Evolutionary conservation across 2,113 vertebrate species (phyloP).

Genomic region (Apus apus): DNA sequence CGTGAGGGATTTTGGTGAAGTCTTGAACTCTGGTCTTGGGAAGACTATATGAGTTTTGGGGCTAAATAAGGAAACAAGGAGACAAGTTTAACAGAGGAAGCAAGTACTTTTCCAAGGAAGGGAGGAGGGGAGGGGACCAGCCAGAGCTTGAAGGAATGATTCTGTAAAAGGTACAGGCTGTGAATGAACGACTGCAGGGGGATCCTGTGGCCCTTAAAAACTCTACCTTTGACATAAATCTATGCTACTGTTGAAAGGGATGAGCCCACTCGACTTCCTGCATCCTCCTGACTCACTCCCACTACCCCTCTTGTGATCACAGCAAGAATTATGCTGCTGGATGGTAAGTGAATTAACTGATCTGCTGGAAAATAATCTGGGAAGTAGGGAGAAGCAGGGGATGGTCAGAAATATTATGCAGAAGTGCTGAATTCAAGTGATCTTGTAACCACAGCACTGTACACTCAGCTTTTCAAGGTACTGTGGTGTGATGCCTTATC

Average conservation of each 20-base stretch:
- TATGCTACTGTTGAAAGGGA: neutral
- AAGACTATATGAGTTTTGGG: neutral
- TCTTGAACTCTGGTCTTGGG: neutral
- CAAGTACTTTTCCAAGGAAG: neutral
- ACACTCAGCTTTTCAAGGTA: neutral
- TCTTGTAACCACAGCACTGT: neutral
- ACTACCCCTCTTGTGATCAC: neutral
- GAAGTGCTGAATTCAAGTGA: neutral
- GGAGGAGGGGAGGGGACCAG: neutral
- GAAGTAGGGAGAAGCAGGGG: neutral
- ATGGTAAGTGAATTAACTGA: neutral
- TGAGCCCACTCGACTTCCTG: neutral
- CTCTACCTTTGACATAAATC: neutral
- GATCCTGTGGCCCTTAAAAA: neutral
- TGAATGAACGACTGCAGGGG: neutral
- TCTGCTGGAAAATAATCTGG: neutral
- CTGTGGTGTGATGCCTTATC: neutral
- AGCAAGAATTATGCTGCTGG: neutral
- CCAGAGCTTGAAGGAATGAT: neutral
- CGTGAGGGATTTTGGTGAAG: neutral
- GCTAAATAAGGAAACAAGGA: neutral
- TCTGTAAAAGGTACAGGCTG: neutral
- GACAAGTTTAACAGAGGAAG: neutral
- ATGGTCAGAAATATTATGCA: neutral
- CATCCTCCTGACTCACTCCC: neutral